Base-by-base conservation (phyloP, 2,888 invertebrate species). In the Unio pictorum region DNA sequence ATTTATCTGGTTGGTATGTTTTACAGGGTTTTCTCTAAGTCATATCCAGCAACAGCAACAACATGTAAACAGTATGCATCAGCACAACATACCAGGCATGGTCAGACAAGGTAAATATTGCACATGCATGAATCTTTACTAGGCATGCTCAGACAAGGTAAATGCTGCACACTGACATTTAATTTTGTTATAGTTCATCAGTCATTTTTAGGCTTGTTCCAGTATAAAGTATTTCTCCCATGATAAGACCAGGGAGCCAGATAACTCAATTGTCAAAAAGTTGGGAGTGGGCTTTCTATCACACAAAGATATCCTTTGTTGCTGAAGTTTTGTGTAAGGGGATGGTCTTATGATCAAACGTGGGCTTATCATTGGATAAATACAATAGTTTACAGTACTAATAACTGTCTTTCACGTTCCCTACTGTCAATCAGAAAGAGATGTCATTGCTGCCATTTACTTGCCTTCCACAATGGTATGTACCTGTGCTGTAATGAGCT, bases 1-100 rank as follows among this genome's bases (percentile, higher is more conserved):
- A 45, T 45, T 45, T 45, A 45, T 45, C 45, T 45, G 45, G 45
- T 45, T 45, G 45, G 45, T 45, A 15, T 28, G 30, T 64, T 69
- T 75, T 74, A 73, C 84, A 69, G 86, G 86, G 64, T 86, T 86
- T 80, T 85, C 86, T 64, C 74, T 83, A 67, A 80, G 78, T 76
- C 84, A 85, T 66, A 80, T 86, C 69, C 83, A 82, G 64, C 84
- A 84, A 69, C 81, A 83, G 67, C 45, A 45, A 45, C 45, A 45
- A 45, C 45, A 45, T 45, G 45, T 45, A 81, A 83, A 67, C 81
- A 80, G 67, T 75, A 78, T 61, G 67, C 67, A 20, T 71, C 77
- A 64, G 54, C 66, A 69, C 81, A 80, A 68, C 81, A 75, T 56
- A 45, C 73, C 75, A 71, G 79, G 78, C 61, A 78, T 80, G 60